Evolutionary conservation across 2,113 vertebrate species (phyloP), one percentile per base, ranked within the genome.

Genomic region (Heliornis fulica): DNA sequence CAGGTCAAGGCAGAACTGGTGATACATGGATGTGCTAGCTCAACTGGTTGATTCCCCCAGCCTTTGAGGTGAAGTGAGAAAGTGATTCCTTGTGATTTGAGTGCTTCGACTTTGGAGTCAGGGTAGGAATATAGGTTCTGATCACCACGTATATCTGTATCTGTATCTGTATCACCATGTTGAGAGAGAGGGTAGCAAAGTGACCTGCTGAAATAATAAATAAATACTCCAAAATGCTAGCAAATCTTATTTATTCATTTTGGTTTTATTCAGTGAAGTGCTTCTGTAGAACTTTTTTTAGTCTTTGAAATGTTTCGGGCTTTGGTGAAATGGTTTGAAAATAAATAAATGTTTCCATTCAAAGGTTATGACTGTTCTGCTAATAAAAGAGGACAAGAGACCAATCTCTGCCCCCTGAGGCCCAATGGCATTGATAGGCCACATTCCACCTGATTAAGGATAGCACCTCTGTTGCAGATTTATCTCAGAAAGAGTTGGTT

Each of bases 21-120:
- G 23, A 13, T n/a, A n/a, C 0, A 46, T 40, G 41, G 18, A 28
- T 19, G 7, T 36, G 10, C 3, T 4, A 3, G 21, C 26, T 74
- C 26, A 16, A 34, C 7, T 61, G n/a, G 8, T 48, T 61, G n/a
- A 7, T 48, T 31, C 6, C 23, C 74, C 14, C 11, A 85, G 11
- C 13, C 46, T 59, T 60, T 25, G 21, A 54, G 9, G 5, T 0
- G 15, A 83, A 53, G 13, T 11, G 10, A 75, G 17, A 72, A 83
- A 64, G 4, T 0, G 3, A 28, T 43, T 80, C n/a, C 7, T 65
- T 61, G 10, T 70, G n/a, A 78, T 84, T 13, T 65, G 50, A 48
- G 28, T 72, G 9, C 2, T 83, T 82, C 16, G 76, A 31, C 40
- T 72, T 88, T 41, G 22, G 6, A 76, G 36, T 51, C 14, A 60